Percentiles rank a stretch among this genome's conserved stretches.
These are phyloP conservation scores for Drosophila elegans DNA, from an alignment of 1,140 invertebrate species.

Conservation along the genomic window DNA sequence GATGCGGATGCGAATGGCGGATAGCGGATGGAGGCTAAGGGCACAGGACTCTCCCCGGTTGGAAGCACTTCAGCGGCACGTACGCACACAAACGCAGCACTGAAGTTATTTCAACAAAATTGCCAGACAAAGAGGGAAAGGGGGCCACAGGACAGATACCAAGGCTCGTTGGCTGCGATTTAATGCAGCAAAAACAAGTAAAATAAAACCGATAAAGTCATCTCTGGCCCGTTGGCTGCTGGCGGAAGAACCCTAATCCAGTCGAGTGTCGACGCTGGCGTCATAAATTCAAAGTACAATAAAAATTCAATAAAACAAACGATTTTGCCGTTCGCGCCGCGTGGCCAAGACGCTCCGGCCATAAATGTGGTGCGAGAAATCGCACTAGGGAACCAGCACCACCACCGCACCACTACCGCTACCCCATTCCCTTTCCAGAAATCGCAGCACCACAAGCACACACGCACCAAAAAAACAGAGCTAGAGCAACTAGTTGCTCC, in stretches of 20 bases:
- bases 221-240: slow-evolving; percentile 33
- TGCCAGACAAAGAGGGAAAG: slow-evolving; percentile 68
- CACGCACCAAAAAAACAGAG: slow-evolving; percentile 31
- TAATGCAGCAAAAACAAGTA: slow-evolving; percentile 71
- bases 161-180: slow-evolving; percentile 74
- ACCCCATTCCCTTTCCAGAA: slow-evolving; percentile 9
- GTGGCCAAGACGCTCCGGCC: slow-evolving; percentile 36
- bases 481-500: slow-evolving; percentile 73
- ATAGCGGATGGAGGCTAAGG: not conserved
- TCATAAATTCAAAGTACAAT: slow-evolving; percentile 83
- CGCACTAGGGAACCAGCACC: slow-evolving; percentile 25
- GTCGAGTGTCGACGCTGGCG: slow-evolving; percentile 63
- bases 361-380: slow-evolving; percentile 53
- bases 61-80: slow-evolving; percentile 75
- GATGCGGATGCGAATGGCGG: slow-evolving; percentile 10
- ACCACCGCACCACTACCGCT: slow-evolving; percentile 5
- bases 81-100: slow-evolving; percentile 77
- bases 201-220: slow-evolving; percentile 77
- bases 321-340: slow-evolving; percentile 53
- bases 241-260: slow-evolving; percentile 71
- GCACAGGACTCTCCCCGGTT: slow-evolving; percentile 15
- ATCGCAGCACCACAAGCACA: slow-evolving; percentile 26
- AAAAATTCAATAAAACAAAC: slow-evolving; percentile 84
- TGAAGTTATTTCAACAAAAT: slow-evolving; percentile 82
- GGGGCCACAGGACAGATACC: slow-evolving; percentile 40